Evolutionary conservation across 2,888 invertebrate genomes (phyloP).

Genomic region (Sialis lutaria): DNA sequence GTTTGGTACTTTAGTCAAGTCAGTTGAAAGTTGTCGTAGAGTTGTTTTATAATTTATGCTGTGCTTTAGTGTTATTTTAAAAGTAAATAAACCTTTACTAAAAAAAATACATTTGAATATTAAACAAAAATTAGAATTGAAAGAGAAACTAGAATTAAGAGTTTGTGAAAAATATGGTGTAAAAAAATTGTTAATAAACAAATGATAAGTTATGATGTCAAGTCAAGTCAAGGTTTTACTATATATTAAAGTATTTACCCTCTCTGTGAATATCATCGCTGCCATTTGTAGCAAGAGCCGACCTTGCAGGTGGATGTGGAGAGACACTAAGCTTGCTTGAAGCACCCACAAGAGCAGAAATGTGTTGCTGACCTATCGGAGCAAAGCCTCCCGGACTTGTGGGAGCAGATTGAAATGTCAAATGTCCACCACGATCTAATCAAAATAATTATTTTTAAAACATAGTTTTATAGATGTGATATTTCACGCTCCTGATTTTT

Average conservation of each 20-base stretch:
- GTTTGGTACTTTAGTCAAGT: no score
- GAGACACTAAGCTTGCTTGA: conserved; percentile 29
- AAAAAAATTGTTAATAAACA: no score
- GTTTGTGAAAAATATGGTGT: no score
- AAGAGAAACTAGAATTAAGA: no score
- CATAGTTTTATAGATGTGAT: no score
- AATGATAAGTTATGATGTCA: no score
- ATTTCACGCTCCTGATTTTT: neutral
- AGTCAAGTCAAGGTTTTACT: no score
- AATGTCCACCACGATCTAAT: conserved; percentile 4
- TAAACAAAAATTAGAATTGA: neutral
- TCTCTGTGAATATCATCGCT: conserved; percentile 34
- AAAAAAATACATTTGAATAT: conserved; percentile 11
- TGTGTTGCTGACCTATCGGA: conserved; percentile 28
- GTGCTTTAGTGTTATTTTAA: neutral
- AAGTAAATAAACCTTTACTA: neutral
- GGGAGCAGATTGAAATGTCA: conserved; percentile 29
- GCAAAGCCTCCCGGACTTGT: conserved; percentile 45
- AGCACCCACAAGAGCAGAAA: conserved; percentile 28
- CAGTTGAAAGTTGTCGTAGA: neutral
- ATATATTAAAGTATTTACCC: conserved; percentile 9
- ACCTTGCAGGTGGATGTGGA: conserved; percentile 39
- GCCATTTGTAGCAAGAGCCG: conserved; percentile 36
- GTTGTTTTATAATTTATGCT: neutral
- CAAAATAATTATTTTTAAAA: neutral